Base-by-base conservation (phyloP, 2,888 invertebrate genomes). In the Diloba caeruleocephala region DNA sequence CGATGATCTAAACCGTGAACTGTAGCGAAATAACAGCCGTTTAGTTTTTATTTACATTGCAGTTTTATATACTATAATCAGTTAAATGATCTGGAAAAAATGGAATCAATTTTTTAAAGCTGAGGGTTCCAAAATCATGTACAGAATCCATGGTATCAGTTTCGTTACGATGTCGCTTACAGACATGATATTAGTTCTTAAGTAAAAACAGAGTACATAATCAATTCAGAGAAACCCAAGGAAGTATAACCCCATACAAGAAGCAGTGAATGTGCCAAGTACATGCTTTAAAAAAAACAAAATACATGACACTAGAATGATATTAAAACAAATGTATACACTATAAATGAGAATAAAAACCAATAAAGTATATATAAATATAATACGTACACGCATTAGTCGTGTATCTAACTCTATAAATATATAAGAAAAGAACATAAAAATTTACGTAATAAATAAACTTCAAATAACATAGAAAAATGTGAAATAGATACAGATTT, bases 251-350 rank as follows among this genome's bases (percentile, higher is more conserved):
- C 15, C 19, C 5, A 2, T 5, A 5, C 2, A 26, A 12, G 3
- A 75, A 83, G 78, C 78, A 76, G 85, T 84, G 85, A 87, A 87
- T 83, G 82, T 83, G 85, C 76, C 68, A 84, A 84, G 79, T 69
- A 32, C 79, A 79, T 79, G 81, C 81, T 49, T 46, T 44, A 6
- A 45, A 58, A 61, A 33, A 42, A 19, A 49, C 55, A 38, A 33
- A 10, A 57, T 42, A 10, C n/a, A 43, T 65, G 65, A 48, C 48
- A 51, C 65, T 69, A 71, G 45, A 38, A 34, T 31, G 50, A 34
- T 7, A 54, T 55, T 43, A 25, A 37, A 45, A 50, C 9, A 28
- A 19, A 42, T 45, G 42, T 38, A 17, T 19, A 23, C 15, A 29
- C 37, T 55, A 51, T 13, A 43, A 38, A 32, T 34, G 33, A 19